A percentile compares a stretch with the other conserved stretches of the same genome.
These are phyloP conservation scores for Drosophila busckii DNA, from an alignment of 1,140 invertebrate genomes.

Conservation along the genomic window DNA sequence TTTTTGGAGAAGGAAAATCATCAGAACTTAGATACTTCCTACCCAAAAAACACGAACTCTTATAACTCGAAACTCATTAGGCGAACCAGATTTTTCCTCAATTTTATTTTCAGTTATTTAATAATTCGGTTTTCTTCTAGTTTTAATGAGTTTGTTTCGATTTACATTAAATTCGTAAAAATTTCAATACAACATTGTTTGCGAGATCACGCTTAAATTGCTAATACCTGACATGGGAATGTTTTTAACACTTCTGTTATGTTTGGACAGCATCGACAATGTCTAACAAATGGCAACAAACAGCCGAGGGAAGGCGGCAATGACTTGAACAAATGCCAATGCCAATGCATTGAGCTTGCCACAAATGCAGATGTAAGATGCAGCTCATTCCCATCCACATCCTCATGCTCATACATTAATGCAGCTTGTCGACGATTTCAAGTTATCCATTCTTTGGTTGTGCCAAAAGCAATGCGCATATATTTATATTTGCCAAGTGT, in stretches of 20 bases:
- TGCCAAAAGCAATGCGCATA: conserved; percentile 61
- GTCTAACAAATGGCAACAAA: conserved; percentile 53
- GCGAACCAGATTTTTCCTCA: no score
- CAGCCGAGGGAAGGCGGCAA: no score
- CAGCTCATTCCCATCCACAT: conserved; percentile 39
- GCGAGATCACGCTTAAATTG: no score
- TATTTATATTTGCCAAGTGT: conserved; percentile 67
- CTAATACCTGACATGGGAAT: conserved; percentile 76
- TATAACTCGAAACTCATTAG: no score
- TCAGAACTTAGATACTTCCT: no score
- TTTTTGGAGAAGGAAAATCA: no score
- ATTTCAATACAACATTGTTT: no score
- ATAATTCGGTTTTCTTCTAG: no score
- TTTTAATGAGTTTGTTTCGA: no score
- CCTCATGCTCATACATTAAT: conserved; percentile 74
- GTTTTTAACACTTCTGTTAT: conserved; percentile 74
- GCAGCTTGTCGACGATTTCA: conserved; percentile 67
- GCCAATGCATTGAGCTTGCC: conserved; percentile 47
- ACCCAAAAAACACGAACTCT: no score
- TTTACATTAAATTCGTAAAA: no score
- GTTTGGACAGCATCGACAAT: conserved; percentile 73
- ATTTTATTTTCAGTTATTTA: no score
- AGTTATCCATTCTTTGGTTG: background rate
- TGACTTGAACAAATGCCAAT: conserved; percentile 66
- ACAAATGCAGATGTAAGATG: conserved; percentile 61